These are phyloP conservation scores for Limnodromus scolopaceus DNA, from an alignment of 2,797 vertebrate genomes.

Conservation along the genomic window DNA sequence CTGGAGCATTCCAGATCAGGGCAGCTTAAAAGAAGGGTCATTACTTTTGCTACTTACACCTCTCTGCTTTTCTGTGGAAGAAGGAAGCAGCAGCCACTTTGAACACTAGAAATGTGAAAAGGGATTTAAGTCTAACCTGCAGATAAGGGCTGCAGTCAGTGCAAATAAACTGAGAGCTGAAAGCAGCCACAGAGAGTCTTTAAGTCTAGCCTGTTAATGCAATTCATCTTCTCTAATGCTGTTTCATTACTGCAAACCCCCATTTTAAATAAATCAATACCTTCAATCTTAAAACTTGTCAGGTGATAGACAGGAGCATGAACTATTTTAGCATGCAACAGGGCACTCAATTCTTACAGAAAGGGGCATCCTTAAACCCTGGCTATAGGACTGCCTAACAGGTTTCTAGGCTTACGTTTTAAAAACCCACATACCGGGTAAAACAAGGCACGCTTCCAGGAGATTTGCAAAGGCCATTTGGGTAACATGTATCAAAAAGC, in stretches of 20 bases:
- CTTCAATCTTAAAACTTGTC: background rate
- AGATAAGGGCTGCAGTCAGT: background rate
- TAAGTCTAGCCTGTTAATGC: background rate
- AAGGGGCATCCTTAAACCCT: background rate
- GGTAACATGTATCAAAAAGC: background rate
- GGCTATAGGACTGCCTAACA: background rate
- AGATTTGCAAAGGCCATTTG: background rate
- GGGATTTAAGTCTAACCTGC: background rate
- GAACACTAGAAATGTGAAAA: background rate
- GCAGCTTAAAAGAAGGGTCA: background rate
- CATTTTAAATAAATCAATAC: background rate
- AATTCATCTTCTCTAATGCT: background rate
- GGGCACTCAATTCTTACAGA: background rate
- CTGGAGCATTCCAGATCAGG: background rate
- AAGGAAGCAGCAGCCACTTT: background rate
- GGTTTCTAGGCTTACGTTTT: fast-evolving
- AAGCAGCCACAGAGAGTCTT: background rate
- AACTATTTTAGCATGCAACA: background rate
- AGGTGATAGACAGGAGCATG: background rate
- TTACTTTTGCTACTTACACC: background rate
- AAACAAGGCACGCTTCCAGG: background rate
- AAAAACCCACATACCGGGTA: fast-evolving
- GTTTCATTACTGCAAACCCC: background rate
- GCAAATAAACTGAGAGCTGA: background rate
- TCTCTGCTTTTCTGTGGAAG: background rate